Conservation (phyloP, 2,797 vertebrate genomes). For the Argentina silus region DNA sequence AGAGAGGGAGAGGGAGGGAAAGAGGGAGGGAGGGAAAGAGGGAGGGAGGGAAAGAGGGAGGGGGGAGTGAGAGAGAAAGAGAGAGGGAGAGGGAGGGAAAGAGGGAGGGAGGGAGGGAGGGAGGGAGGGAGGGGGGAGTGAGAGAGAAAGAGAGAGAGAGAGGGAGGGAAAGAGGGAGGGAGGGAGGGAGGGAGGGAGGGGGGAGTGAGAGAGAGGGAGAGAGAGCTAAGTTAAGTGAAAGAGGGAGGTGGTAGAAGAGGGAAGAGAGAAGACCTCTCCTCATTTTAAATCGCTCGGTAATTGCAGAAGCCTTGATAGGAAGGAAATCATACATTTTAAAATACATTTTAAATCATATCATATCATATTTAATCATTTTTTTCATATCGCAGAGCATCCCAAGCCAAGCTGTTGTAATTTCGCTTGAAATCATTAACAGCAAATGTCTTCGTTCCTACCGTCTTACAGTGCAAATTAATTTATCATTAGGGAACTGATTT, state of each 20-base stretch:
- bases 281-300: slow-evolving; percentile 44
- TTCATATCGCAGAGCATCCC: slow-evolving; percentile 43
- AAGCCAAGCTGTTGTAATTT: slow-evolving; percentile 56
- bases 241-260: not conserved
- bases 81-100: slow-evolving; percentile 8
- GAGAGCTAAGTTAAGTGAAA: not conserved
- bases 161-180: not conserved
- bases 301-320: slow-evolving; percentile 56
- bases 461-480: slow-evolving; percentile 57
- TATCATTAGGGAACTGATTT: slow-evolving; percentile 54
- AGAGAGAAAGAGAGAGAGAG: not conserved
- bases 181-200: too few relatives aligned
- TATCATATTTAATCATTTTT: slow-evolving; percentile 41
- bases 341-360: slow-evolving; percentile 49
- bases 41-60: not conserved
- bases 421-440: slow-evolving; percentile 40
- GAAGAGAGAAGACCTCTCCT: slow-evolving; percentile 10
- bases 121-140: not conserved
- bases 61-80: slow-evolving; percentile 26
- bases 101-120: not conserved
- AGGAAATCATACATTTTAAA: slow-evolving; percentile 31
- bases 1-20: not conserved
- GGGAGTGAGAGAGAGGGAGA: slow-evolving; percentile 35
- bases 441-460: slow-evolving; percentile 57
- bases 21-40: slow-evolving; percentile 30